Conservation (phyloP, 1,140 invertebrate genomes). For the Caenorhabditis briggsae region DNA sequence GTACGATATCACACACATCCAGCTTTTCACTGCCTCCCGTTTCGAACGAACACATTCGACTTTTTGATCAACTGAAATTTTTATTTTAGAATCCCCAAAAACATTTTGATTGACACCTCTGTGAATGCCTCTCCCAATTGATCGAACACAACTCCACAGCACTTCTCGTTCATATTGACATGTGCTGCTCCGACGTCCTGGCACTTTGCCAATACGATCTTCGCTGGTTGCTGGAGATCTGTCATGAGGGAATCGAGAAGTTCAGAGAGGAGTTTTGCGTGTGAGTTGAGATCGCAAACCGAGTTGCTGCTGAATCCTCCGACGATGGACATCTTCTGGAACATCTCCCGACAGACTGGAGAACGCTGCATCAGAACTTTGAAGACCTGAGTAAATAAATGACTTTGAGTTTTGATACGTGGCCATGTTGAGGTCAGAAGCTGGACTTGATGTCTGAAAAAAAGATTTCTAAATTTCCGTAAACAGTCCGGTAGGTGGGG, state of each 20-base stretch:
- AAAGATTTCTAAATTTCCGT: no score
- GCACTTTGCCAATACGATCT: constrained; percentile 62
- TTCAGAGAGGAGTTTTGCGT: constrained; percentile 58
- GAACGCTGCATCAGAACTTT: constrained; percentile 52
- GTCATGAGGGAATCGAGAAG: constrained; percentile 59
- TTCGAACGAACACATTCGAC: constrained; percentile 64
- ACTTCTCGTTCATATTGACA: constrained; percentile 59
- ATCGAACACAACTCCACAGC: constrained; percentile 64
- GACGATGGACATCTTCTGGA: constrained; percentile 69
- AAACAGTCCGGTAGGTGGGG: no score
- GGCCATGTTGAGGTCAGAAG: constrained; percentile 53
- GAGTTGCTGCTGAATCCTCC: constrained; percentile 63
- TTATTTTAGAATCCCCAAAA: neutral
- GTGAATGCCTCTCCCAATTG: constrained; percentile 62
- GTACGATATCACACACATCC: constrained; percentile 63
- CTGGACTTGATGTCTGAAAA: constrained; percentile 57
- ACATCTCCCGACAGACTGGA: constrained; percentile 61
- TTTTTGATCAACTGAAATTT: constrained; percentile 60
- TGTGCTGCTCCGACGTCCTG: constrained; percentile 66
- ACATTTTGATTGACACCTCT: constrained; percentile 49
- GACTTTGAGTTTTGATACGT: constrained; percentile 46
- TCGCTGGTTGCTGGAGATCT: constrained; percentile 62
- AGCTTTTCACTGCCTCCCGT: constrained; percentile 64
- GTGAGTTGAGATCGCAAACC: constrained; percentile 63
- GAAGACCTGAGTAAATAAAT: constrained; percentile 59